Percentiles rank a stretch among this genome's conserved stretches.
Evolutionary conservation across 2,797 vertebrate genomes (phyloP).

Genomic region (Sternotherus odoratus): DNA sequence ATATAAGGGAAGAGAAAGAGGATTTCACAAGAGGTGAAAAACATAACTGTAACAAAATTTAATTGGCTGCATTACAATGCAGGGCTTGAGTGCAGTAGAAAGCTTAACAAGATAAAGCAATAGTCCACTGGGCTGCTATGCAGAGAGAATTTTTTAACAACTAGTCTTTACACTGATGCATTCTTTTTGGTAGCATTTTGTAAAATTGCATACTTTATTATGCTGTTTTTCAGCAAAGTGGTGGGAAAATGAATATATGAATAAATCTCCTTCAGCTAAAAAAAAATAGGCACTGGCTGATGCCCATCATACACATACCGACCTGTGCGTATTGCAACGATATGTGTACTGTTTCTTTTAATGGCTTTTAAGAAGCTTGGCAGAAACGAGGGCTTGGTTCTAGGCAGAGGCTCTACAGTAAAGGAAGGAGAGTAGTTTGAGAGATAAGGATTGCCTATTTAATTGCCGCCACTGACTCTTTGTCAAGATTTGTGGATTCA

Average conservation of each 20-base stretch:
- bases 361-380: neutral
- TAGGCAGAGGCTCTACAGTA: neutral
- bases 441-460: neutral
- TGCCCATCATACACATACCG: neutral
- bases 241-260: neutral
- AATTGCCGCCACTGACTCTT: neutral
- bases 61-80: neutral
- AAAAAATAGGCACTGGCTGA: neutral
- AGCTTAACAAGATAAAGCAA: neutral
- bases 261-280: neutral
- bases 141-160: slow-evolving; percentile 17
- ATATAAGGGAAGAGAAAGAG: slow-evolving; percentile 26
- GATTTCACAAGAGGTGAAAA: slow-evolving; percentile 17
- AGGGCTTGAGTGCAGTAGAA: neutral
- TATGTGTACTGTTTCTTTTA: neutral
- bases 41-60: neutral
- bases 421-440: neutral
- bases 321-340: neutral
- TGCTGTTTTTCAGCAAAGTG: neutral
- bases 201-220: neutral
- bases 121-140: neutral
- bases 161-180: neutral
- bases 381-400: neutral
- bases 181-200: neutral
- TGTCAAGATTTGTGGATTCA: neutral